Evolutionary conservation across 1,140 invertebrate species (phyloP).

Genomic region (Galendromus occidentalis): DNA sequence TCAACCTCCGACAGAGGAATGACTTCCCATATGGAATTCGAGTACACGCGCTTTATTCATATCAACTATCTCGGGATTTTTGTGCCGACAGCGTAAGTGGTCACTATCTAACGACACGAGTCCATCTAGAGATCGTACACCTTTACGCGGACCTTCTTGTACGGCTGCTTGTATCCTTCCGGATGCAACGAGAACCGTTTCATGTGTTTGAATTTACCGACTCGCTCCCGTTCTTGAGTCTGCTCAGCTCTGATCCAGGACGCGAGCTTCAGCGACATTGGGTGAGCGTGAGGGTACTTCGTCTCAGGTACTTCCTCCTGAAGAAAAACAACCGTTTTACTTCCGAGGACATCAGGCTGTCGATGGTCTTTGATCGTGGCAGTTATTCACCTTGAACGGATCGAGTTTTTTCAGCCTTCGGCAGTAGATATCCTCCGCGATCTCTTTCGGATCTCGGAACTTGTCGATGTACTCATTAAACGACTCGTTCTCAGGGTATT

Average conservation of each 20-base stretch:
- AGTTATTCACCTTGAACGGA: slow-evolving; percentile 47
- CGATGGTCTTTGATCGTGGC: no score
- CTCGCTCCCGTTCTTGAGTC: slow-evolving; percentile 17
- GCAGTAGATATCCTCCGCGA: slow-evolving; percentile 62
- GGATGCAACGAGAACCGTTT: slow-evolving; percentile 20
- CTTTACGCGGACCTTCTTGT: not conserved
- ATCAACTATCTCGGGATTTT: no score
- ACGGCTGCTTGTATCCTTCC: slow-evolving; percentile 9
- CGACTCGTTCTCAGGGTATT: slow-evolving; percentile 8
- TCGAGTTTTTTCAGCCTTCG: slow-evolving; percentile 54
- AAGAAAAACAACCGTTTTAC: not conserved
- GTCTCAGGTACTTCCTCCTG: slow-evolving; percentile 22
- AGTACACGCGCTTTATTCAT: no score
- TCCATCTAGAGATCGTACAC: no score
- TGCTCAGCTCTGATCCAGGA: slow-evolving; percentile 43
- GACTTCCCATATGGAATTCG: no score
- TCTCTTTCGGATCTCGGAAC: slow-evolving; percentile 68
- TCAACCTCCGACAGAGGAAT: no score
- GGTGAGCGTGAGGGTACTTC: slow-evolving; percentile 49
- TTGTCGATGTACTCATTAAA: slow-evolving; percentile 52
- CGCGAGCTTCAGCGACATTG: slow-evolving; percentile 35
- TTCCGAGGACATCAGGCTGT: slow-evolving; percentile 16
- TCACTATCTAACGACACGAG: no score
- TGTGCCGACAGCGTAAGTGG: no score
- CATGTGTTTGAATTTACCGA: slow-evolving; percentile 25